Evolutionary conservation across 64 coral and sea anemone genomes (phyloP).

Genomic region (Montipora sp.): DNA sequence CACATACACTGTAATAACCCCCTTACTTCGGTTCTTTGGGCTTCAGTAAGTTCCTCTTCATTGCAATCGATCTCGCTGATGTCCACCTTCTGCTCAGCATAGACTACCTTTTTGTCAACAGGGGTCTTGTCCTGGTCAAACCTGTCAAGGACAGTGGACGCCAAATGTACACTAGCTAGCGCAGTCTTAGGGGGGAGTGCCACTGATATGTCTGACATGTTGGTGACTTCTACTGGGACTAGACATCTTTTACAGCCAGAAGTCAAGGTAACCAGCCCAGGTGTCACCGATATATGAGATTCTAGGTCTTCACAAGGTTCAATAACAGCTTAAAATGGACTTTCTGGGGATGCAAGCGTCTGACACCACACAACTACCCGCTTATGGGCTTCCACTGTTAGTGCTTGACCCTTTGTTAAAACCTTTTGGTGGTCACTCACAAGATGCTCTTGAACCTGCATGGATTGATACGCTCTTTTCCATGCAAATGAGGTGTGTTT

Average conservation of each 20-base stretch:
- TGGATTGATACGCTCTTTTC: constrained; percentile 59
- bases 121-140: no score
- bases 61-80: constrained; percentile 28
- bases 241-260: constrained; percentile 13
- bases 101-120: background rate
- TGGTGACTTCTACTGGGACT: constrained; percentile 37
- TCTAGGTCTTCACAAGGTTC: no score
- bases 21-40: background rate
- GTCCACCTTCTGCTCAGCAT: background rate
- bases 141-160: no score
- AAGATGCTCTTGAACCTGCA: background rate
- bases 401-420: no score
- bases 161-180: no score
- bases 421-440: no score
- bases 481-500: constrained; percentile 1
- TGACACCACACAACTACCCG: no score
- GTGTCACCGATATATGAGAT: no score
- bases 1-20: constrained; percentile 17
- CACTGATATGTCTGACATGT: constrained; percentile 11
- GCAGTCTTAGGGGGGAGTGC: background rate
- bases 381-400: no score
- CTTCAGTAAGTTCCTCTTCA: no score
- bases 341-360: no score
- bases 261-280: background rate
- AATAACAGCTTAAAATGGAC: no score